Conservation (phyloP, 2,113 vertebrate species). For the Triplophysa siluroides region DNA sequence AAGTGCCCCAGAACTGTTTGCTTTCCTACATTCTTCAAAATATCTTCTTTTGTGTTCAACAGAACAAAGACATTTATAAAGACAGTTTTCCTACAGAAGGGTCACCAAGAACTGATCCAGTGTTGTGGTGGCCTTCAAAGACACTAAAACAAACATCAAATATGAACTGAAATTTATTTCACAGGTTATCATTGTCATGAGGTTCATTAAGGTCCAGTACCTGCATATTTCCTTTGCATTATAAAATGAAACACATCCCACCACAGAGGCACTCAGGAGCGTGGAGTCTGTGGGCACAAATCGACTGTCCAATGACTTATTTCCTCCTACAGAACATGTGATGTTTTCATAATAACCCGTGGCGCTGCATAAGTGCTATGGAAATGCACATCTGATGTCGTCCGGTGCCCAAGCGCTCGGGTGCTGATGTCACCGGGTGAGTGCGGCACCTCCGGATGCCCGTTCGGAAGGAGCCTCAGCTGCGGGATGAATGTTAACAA, state of each 20-base stretch:
- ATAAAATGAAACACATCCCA: neutral
- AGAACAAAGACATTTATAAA: too few species aligned
- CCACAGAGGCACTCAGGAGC: neutral
- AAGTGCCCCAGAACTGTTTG: too few species aligned
- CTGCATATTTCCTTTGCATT: neutral
- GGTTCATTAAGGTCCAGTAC: neutral
- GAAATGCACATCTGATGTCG: neutral
- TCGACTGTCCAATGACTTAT: neutral
- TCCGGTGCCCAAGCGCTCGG: too few species aligned
- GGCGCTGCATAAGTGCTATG: neutral
- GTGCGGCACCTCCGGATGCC: neutral
- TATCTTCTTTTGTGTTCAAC: too few species aligned
- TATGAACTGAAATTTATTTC: neutral
- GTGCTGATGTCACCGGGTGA: neutral
- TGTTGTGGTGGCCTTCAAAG: neutral
- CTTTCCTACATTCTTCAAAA: too few species aligned
- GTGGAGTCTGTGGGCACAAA: neutral
- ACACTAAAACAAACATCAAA: too few species aligned
- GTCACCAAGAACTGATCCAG: too few species aligned
- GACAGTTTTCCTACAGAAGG: too few species aligned
- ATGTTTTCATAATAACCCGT: neutral
- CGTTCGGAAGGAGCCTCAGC: constrained; percentile 44
- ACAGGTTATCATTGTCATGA: neutral
- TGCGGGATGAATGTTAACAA: constrained; percentile 52
- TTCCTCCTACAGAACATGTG: neutral